Evolutionary conservation across 2,888 invertebrate genomes (phyloP).

Genomic region (Dryomyza anilis): DNA sequence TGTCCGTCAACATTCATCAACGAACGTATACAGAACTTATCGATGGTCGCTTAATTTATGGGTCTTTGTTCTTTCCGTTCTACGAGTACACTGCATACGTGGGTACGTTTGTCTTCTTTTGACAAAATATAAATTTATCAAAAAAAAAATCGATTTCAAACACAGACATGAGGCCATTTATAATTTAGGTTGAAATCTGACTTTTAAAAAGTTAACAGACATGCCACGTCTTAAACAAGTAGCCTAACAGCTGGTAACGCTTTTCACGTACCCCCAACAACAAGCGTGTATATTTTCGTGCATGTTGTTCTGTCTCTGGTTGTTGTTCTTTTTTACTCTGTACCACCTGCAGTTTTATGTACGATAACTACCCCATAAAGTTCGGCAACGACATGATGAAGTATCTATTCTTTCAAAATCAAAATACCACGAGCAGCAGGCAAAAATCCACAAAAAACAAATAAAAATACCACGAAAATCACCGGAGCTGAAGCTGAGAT

Average conservation of each 20-base stretch:
- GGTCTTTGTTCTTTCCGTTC: background rate
- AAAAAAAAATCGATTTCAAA: too few species aligned
- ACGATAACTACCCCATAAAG: background rate
- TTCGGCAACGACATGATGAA: background rate
- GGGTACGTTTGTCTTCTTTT: too few species aligned
- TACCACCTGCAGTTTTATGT: background rate
- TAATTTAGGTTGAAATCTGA: too few species aligned
- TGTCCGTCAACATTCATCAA: background rate
- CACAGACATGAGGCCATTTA: too few species aligned
- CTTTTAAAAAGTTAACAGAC: too few species aligned
- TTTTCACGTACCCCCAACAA: too few species aligned
- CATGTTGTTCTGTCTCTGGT: background rate
- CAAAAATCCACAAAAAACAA: background rate
- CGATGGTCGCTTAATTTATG: background rate
- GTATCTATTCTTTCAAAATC: too few species aligned
- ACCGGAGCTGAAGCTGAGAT: background rate
- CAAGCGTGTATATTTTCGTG: background rate
- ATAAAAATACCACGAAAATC: background rate
- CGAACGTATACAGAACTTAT: background rate
- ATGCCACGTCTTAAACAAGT: background rate
- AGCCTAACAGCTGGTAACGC: background rate
- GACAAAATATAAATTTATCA: too few species aligned
- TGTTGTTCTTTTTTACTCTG: background rate
- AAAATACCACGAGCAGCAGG: too few species aligned
- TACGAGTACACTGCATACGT: too few species aligned